Evolutionary conservation across 2,113 vertebrate genomes (phyloP), one percentile per base, ranked within the genome.

Genomic region (Typhlomys cinereus): DNA sequence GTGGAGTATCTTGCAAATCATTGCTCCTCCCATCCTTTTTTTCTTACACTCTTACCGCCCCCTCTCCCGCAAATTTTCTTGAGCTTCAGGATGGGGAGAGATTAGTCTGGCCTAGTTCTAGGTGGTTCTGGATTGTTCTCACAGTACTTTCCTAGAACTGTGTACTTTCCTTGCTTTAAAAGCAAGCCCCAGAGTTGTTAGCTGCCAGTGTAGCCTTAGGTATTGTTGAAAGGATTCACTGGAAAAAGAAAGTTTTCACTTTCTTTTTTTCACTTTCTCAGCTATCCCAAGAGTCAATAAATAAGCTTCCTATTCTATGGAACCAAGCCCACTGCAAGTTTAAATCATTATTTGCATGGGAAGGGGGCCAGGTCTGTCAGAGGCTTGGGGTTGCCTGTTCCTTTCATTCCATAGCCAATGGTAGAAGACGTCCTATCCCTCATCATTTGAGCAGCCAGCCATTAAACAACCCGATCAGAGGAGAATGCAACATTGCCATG

Each of bases 401-500:
- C 18, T 92, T 94, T 61, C 41, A 82, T 82, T 80, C 84, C 20
- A 17, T 39, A 93, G 36, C 23, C 46, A 48, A 1, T 11, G 87
- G 10, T 54, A 11, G 34, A 80, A 89, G n/a, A 78, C 31, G 15
- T 64, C 81, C 82, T 85, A 64, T 27, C n/a, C 20, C 23, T 88
- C 74, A 52, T 91, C 57, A 88, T 62, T 92, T 91, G 93, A 95
- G 62, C 50, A 85, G 39, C 39, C 69, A 93, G 61, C n/a, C 92
- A 73, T 81, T 85, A 87, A 52, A 91, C 80, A 88, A 18, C 82
- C 4, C 9, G 36, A 31, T 91, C 83, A 95, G 66, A 96, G 67
- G 34, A 79, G 83, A 95, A 95, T 67, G 34, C 7, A 79, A 94
- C 92, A 96, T 88, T 91, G 11, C 62, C 94, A 62, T n/a, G 94